phyloP scores from a whole-genome alignment of 64 coral and sea anemone genomes.

The Porites australiensis region DNA sequence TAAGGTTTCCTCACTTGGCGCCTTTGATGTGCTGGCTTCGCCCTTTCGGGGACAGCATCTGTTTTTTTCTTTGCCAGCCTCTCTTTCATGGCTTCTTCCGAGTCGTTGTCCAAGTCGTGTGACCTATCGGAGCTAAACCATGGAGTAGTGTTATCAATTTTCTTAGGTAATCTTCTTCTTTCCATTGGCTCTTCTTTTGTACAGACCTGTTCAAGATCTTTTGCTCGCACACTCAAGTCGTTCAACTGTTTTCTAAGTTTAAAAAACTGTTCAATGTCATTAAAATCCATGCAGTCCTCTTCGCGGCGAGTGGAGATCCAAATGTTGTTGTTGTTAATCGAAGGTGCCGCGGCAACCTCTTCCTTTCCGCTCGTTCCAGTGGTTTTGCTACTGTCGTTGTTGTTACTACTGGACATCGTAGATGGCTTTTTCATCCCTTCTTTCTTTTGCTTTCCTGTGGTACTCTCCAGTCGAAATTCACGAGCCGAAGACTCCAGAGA shows the following conservation, averaged over 20 bases:
- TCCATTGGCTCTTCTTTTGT: background rate
- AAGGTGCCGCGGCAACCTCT: background rate
- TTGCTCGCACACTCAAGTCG: background rate
- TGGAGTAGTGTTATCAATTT: too few species aligned
- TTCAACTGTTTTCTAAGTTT: background rate
- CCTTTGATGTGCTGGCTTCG: background rate
- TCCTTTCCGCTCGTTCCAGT: background rate
- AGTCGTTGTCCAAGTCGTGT: too few species aligned
- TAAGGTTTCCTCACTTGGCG: background rate
- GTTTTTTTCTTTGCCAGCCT: too few species aligned
- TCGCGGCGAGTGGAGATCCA: background rate
- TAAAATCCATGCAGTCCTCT: slow-evolving; percentile 22
- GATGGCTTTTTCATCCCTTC: background rate
- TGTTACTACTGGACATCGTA: background rate
- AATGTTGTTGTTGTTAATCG: too few species aligned
- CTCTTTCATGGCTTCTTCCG: too few species aligned
- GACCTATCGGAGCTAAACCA: too few species aligned
- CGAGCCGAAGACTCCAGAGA: background rate
- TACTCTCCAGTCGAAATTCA: background rate
- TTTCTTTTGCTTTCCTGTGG: background rate
- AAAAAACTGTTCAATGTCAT: background rate
- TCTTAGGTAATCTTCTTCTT: background rate
- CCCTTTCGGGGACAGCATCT: background rate
- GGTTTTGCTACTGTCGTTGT: background rate
- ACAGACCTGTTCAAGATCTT: background rate